Base-by-base conservation (phyloP, 1,140 invertebrate species). In the Eurosta solidaginis region DNA sequence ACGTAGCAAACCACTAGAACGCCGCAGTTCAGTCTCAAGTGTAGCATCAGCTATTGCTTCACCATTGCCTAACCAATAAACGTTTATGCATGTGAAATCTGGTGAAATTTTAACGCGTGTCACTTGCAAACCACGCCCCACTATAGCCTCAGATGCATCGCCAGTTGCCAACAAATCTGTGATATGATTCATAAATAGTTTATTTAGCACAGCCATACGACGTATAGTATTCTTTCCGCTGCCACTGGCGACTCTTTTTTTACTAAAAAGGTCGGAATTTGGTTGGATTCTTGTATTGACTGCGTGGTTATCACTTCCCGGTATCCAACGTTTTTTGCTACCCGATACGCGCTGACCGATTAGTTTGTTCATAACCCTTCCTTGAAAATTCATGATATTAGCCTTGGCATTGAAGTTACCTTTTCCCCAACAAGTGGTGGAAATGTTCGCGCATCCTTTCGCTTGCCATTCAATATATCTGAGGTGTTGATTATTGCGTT, bases 131-230 rank as follows among this genome's bases (percentile, higher is more conserved):
- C 91, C 91, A 80, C 88, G 88, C 4, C 92, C 92, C n/a, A 91
- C 47, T 78, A 95, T 83, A 44, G 90, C 82, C 29, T 89, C 83
- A 5, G 91, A 88, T 22, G 91, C 87, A 80, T 92, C 91, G 1
- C 92, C 93, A 4, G 92, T 92, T 2, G 93, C 90, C 89, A 95
- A 90, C 10, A 94, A 84, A 81, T 94, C 93, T 1, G 93, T 94
- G 20, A 95, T 92, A 59, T 94, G 88, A 82, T 91, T 91, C 93
- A 95, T 95, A 81, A 95, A 95, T n/a, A 95, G 78, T 87, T 93
- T 93, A 85, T 95, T 94, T 9, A 95, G 84, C 47, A 94, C 90
- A 0, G 88, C 87, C 7, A 91, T 87, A 83, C 94, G 85, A 54
- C 89, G 87, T 2, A 84, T 81, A 9, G 88, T 88, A 52, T 86